These are phyloP conservation scores for Clarias laeviceps DNA, from an alignment of 2,797 vertebrate genomes.

Conservation along the genomic window DNA sequence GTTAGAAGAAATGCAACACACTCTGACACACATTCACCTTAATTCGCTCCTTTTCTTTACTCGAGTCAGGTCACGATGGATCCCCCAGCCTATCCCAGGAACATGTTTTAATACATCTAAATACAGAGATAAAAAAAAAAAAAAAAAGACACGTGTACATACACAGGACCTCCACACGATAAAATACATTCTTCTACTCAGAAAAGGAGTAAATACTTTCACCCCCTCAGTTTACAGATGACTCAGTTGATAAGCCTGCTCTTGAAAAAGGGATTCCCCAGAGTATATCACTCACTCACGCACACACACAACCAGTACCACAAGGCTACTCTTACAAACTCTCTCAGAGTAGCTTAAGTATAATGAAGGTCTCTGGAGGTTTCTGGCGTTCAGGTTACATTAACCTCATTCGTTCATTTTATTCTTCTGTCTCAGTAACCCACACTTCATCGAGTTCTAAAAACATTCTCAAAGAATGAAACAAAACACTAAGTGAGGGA, in stretches of 20 bases:
- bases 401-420: constrained; percentile 9
- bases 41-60: background rate
- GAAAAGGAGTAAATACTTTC: constrained; percentile 44
- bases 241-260: constrained; percentile 51
- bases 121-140: background rate
- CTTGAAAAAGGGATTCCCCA: constrained; percentile 54
- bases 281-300: constrained; percentile 22
- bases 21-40: background rate
- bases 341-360: constrained; percentile 17
- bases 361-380: constrained; percentile 21
- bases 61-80: background rate
- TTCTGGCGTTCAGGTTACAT: constrained; percentile 25
- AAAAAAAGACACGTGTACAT: constrained; percentile 16
- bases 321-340: constrained; percentile 30
- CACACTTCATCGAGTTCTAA: background rate
- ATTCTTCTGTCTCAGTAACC: background rate
- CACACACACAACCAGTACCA: constrained; percentile 1
- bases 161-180: constrained; percentile 15
- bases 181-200: constrained; percentile 9
- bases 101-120: background rate
- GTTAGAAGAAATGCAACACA: background rate
- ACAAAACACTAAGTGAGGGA: background rate
- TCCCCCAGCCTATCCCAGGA: background rate
- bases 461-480: background rate
- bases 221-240: constrained; percentile 49